Percentiles rank a stretch among this genome's conserved stretches.
These are phyloP conservation scores for Turritopsis rubra DNA, from an alignment of 30 jellyfish, hydroid and myxozoan genomes.

Conservation along the genomic window DNA sequence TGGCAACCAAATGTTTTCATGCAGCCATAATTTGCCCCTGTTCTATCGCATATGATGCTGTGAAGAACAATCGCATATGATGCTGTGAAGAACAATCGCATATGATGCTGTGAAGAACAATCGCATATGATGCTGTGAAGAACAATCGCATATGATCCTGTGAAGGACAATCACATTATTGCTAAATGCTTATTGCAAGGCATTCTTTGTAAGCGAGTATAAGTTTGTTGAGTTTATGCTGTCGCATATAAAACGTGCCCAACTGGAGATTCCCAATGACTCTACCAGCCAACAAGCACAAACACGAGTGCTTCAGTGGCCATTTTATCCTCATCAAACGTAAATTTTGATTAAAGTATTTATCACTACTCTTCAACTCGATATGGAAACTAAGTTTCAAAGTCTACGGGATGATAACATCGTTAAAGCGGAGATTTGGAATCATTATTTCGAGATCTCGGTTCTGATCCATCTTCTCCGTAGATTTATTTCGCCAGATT, in stretches of 20 bases:
- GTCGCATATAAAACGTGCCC: slow-evolving; percentile 21
- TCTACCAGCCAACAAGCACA: slow-evolving; percentile 23
- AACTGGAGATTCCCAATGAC: slow-evolving; percentile 41
- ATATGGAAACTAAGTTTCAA: no score
- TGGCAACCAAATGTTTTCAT: slow-evolving; percentile 19
- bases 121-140: slow-evolving; percentile 27
- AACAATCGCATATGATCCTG: not conserved
- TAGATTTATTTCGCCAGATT: no score
- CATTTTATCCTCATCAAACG: slow-evolving; percentile 10
- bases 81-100: not conserved
- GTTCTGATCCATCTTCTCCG: no score
- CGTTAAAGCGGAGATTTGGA: no score
- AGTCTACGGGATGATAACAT: no score
- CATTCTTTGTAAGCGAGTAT: not conserved
- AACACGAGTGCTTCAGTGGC: slow-evolving; percentile 34
- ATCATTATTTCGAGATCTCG: no score
- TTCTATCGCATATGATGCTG: slow-evolving; percentile 26
- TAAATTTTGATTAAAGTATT: no score
- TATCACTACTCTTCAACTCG: no score
- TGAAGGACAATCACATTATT: not conserved
- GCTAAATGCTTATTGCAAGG: not conserved
- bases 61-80: not conserved
- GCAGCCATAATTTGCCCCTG: not conserved
- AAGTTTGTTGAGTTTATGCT: slow-evolving; percentile 13
- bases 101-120: not conserved